These are phyloP conservation scores for Globicephala melas DNA, from an alignment of 2,113 vertebrate species.

Conservation along the genomic window DNA sequence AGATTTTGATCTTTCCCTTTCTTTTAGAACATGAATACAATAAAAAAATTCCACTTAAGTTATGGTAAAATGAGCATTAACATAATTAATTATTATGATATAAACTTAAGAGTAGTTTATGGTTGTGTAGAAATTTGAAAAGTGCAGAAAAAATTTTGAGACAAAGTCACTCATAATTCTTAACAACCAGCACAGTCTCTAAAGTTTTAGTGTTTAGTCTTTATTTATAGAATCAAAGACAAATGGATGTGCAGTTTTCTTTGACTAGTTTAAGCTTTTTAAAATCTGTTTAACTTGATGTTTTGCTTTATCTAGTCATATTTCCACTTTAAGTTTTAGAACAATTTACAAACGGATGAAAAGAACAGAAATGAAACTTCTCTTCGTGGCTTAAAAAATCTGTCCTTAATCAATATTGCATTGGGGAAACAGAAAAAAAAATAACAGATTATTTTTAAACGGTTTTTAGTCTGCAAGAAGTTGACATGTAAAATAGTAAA, in stretches of 20 bases:
- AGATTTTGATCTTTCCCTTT: neutral
- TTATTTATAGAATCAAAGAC: neutral
- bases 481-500: neutral
- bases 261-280: neutral
- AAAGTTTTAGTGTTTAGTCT: neutral
- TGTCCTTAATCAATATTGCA: neutral
- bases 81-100: neutral
- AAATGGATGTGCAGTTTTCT: neutral
- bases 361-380: neutral
- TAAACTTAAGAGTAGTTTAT: neutral
- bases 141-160: neutral
- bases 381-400: neutral
- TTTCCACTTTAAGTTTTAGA: conserved; percentile 38
- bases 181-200: neutral
- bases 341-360: neutral
- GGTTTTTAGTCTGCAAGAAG: neutral
- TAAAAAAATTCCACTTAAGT: neutral
- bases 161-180: neutral
- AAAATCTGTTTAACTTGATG: neutral
- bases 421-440: neutral
- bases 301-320: conserved; percentile 22
- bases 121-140: neutral
- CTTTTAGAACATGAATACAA: neutral
- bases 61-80: neutral
- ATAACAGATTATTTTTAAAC: neutral